Conservation (phyloP, 2,888 invertebrate genomes). For the Macrosoma leucophasiata region DNA sequence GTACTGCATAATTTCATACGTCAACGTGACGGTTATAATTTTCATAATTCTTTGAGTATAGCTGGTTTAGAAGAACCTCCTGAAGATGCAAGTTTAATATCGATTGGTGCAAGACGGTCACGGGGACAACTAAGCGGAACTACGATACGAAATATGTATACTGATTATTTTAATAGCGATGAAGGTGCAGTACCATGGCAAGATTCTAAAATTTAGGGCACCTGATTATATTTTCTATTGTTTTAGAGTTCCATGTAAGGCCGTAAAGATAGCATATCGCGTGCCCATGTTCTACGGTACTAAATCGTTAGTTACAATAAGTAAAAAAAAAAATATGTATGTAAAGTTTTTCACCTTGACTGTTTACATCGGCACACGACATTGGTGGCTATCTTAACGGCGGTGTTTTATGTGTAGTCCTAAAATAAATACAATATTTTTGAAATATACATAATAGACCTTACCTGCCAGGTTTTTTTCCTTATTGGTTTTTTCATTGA, state of each 20-base stretch:
- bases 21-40: conserved; percentile 9
- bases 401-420: conserved; percentile 4
- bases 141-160: conserved; percentile 14
- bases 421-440: neutral
- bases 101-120: no score
- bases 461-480: conserved; percentile 4
- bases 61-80: conserved; percentile 6
- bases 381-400: conserved; percentile 6
- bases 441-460: neutral
- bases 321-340: no score
- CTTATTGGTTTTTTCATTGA: conserved; percentile 7
- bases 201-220: conserved; percentile 9
- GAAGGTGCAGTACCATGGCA: conserved; percentile 17
- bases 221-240: conserved; percentile 5
- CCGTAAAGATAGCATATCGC: no score
- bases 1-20: conserved; percentile 8
- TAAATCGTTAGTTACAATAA: no score
- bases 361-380: no score
- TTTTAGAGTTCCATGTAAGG: no score
- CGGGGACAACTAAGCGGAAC: conserved; percentile 9
- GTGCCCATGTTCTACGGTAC: no score
- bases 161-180: conserved; percentile 12
- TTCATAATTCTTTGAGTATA: conserved; percentile 15
- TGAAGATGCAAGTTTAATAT: conserved; percentile 8
- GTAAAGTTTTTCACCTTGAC: no score